Evolutionary conservation across 2,797 vertebrate genomes (phyloP), one percentile per base, ranked within the genome.

Genomic region (Sebastes vulpes): DNA sequence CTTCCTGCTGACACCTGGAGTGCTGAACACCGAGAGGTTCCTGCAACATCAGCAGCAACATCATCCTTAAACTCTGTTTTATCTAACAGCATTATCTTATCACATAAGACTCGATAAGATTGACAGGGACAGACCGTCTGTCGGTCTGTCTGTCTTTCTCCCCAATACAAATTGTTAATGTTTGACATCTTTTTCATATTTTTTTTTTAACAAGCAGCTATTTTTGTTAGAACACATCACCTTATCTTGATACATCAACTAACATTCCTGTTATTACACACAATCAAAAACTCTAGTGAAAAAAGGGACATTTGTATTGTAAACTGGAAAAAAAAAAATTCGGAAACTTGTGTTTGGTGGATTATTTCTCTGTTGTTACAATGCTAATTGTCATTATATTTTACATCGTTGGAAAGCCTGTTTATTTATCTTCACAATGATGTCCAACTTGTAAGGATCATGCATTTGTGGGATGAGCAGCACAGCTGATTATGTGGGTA

Each of bases 1-100:
- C 94, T 98, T 99, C 92, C 98, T 96, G 89, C 95, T 95, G 29
- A 97, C 93, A 0, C 96, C 97, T 1, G 97, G 98, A 23, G 98
- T 98, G 84, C 96, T 97, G 93, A 99, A 99, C 82, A 97, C 96
- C 0, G 95, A 95, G 25, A 97, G 95, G 83, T 91, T 97, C 94
- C 98, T 99, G 92, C 25, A 93, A 86, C 21, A 88, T 38, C 21
- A 38, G 1, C 21, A 38, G 1, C 10, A 58, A 6, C 20, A 53
- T 52, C 50, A 16, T 63, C 52, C 18, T 63, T 18, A 32, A 3
- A 29, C 11, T 25, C 29, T 9, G 46, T 10, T 28, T 18, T 6
- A 25, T 53, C 14, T 18, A 48, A 60, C 42, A 18, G 46, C 3
- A 65, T 29, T 16, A 25, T 66, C 9, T 12, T 4, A 46, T 48